A percentile compares a stretch with the other conserved stretches of the same genome.
Conservation (phyloP, 2,113 vertebrate genomes). For the Callorhinus ursinus region DNA sequence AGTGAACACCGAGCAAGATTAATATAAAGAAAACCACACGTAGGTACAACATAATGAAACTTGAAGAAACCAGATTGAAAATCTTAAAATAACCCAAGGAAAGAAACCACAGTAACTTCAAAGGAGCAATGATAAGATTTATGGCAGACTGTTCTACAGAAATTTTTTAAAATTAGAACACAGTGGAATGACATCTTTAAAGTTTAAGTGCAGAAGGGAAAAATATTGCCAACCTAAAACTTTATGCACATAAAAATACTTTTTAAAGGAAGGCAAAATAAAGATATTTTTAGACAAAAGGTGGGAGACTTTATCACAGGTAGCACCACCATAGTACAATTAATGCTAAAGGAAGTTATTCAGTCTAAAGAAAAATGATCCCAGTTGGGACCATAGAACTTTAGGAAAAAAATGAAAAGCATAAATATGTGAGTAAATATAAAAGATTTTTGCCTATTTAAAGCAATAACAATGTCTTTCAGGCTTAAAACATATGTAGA, state of each 20-base stretch:
- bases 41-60: neutral
- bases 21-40: neutral
- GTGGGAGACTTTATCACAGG: neutral
- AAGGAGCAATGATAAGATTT: neutral
- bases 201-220: neutral
- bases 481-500: neutral
- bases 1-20: neutral
- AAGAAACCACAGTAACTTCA: neutral
- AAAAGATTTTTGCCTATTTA: neutral
- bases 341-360: neutral
- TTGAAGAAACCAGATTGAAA: neutral
- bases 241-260: neutral
- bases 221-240: neutral
- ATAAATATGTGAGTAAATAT: neutral
- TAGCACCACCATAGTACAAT: neutral
- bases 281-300: neutral
- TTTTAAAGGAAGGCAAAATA: neutral
- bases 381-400: neutral
- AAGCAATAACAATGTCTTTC: neutral
- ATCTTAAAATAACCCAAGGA: neutral
- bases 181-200: neutral
- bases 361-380: neutral
- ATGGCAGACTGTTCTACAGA: neutral
- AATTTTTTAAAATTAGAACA: neutral
- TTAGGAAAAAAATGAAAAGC: neutral